Percentiles rank a stretch among this genome's conserved stretches.
phyloP scores from a whole-genome alignment of 2,888 invertebrate species.

The Caenorhabditis sulstoni region DNA sequence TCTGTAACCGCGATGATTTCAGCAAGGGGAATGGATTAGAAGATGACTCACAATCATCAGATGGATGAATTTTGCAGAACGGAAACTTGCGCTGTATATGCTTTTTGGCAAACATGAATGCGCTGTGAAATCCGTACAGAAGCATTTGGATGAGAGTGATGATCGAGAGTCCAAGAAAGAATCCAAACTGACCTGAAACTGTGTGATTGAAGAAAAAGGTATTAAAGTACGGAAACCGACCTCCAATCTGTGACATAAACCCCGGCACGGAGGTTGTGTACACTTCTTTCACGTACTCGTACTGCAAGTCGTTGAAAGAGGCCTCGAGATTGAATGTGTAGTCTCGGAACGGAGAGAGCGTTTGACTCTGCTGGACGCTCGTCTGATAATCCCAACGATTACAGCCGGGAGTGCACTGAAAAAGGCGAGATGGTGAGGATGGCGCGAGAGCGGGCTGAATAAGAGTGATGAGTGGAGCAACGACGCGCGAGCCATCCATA shows the following conservation, averaged over 20 bases:
- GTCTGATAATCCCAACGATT: constrained; percentile 77
- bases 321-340: constrained; percentile 77
- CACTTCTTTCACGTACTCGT: constrained; percentile 78
- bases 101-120: constrained; percentile 51
- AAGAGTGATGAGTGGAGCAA: constrained; percentile 20
- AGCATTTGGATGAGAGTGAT: constrained; percentile 78
- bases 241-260: constrained; percentile 80
- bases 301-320: constrained; percentile 78
- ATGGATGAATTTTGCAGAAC: constrained; percentile 54
- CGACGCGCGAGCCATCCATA: constrained; percentile 29
- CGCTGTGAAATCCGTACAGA: constrained; percentile 67
- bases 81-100: constrained; percentile 54
- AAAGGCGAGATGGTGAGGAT: background rate
- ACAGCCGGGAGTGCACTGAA: constrained; percentile 74
- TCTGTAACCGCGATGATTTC: constrained; percentile 24
- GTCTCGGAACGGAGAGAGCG: constrained; percentile 68
- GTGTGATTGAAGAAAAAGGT: no score
- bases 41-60: constrained; percentile 40
- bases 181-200: constrained; percentile 72
- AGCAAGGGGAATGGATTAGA: background rate
- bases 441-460: background rate
- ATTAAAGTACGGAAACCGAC: no score
- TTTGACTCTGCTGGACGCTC: constrained; percentile 71
- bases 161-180: constrained; percentile 76
- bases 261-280: constrained; percentile 78